Evolutionary conservation across 1,140 invertebrate genomes (phyloP), one percentile per base, ranked within the genome.

Genomic region (Nasonia giraulti): DNA sequence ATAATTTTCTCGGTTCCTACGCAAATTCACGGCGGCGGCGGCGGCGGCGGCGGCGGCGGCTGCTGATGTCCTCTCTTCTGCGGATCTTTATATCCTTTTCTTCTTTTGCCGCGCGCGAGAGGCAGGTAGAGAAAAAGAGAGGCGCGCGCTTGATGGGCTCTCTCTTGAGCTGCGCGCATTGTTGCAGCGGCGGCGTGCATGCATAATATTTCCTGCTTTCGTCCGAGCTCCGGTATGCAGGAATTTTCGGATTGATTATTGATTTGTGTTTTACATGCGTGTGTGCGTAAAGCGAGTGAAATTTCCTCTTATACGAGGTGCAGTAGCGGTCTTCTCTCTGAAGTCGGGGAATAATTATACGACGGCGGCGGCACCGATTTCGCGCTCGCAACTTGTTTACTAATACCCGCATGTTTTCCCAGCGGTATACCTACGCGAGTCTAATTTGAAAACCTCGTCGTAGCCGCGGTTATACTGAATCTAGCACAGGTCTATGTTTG

Each of bases 161-260:
- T 50, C 47, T 50, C 47, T 50, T 0, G 11, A 12, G 11, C 12
- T 8, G 66, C 1, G 44, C 66, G 69, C 47, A 74, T 74, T 82
- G 69, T 82, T 62, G 20, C 10, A 5, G 31, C 37, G 37, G 44
- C 33, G 33, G 10, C 27, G 12, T 31, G 71, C 69, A 74, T 82
- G 69, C 27, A 82, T 74, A 82, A 83, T 83, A 83, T 68, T 83
- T 77, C 71, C 81, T 77, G 74, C 81, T 68, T 74, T 82, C 40
- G 40, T 33, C 37, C 50, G 17, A 33, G 37, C 27, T 73, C 7
- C 71, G 20, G 40, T 27, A 31, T 76, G 20, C 33, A 66, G 55
- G 44, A 50, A 81, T 81, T 73, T 80, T 81, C 80, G 20, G 4
- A 31, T 31, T 27, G 68, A 71, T 10, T 31, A 33, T 71, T 71